Percentiles rank a stretch among this genome's conserved stretches.
Evolutionary conservation across 2,888 invertebrate species (phyloP).

Genomic region (Incurvaria masculella): DNA sequence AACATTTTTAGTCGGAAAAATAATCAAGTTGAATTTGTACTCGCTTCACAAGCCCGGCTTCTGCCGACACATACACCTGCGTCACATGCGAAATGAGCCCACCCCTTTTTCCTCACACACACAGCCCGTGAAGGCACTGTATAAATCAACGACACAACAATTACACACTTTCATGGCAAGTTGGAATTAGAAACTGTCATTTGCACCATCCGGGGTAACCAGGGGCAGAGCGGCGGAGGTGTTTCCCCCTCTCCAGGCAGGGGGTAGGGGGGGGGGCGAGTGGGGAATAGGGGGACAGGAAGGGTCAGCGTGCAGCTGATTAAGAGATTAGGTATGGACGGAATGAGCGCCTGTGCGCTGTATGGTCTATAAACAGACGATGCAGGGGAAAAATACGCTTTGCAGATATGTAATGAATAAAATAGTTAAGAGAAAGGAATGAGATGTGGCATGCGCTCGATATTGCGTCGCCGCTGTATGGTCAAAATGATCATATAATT

Average conservation of each 20-base stretch:
- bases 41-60: too few species aligned
- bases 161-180: conserved; percentile 60
- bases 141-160: conserved; percentile 56
- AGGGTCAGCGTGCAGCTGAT: conserved; percentile 53
- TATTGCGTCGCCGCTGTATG: too few species aligned
- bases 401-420: too few species aligned
- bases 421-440: too few species aligned
- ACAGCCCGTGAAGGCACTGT: conserved; percentile 41
- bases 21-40: too few species aligned
- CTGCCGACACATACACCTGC: conserved; percentile 24
- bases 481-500: too few species aligned
- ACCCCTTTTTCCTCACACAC: conserved; percentile 15
- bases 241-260: conserved; percentile 14
- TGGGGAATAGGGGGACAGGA: conserved; percentile 49
- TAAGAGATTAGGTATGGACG: conserved; percentile 48
- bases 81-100: conserved; percentile 16
- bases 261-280: conserved; percentile 32
- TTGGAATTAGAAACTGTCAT: conserved; percentile 60
- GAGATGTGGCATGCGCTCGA: too few species aligned
- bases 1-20: neutral
- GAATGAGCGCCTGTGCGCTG: conserved; percentile 44
- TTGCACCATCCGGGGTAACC: conserved; percentile 52
- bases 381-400: too few species aligned
- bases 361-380: too few species aligned
- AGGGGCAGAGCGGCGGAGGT: conserved; percentile 19